Evolutionary conservation across 2,113 vertebrate species (phyloP), one percentile per base, ranked within the genome.

Genomic region (Oplegnathus fasciatus): DNA sequence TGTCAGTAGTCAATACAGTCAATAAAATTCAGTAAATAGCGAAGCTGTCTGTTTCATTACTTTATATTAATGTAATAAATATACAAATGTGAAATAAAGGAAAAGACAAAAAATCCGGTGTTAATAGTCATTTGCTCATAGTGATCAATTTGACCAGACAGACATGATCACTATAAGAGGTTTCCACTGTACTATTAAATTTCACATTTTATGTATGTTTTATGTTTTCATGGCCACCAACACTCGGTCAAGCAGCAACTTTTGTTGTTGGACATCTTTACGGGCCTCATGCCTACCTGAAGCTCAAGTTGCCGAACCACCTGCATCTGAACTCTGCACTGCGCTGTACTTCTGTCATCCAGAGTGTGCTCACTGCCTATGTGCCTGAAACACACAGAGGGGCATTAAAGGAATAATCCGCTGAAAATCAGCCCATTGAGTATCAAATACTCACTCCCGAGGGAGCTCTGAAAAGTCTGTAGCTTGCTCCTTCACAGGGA

Each of bases 261-360:
- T 48, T 3, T 58, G 5, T 34, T 2, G 3, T 8, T 44, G n/a
- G 34, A 15, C 26, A 28, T 24, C 22, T 34, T 52, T 18, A 7
- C 22, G 4, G 71, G 9, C 58, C 30, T 83, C 9, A 1, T 2
- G 4, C 54, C 9, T 40, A 91, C 93, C 93, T 95, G 94, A 26
- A 90, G 82, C 30, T 93, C 86, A 0, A 95, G 90, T 64, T 95
- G 94, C 86, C 93, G 91, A 46, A 95, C 93, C 75, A 95, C 92
- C 80, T 95, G 94, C 92, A 89, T 91, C 91, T 95, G 94, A 70
- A 95, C 94, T 83, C 94, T 80, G 83, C 93, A 95, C 85, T 95
- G 94, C 0, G 93, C 93, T 1, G 91, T 93, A 7, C 87, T 94
- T 46, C 87, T 84, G 83, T 94, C 94, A 8, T 94, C 94, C 86